Conservation (phyloP, 2,797 vertebrate species). For the Nothura maculosa region DNA sequence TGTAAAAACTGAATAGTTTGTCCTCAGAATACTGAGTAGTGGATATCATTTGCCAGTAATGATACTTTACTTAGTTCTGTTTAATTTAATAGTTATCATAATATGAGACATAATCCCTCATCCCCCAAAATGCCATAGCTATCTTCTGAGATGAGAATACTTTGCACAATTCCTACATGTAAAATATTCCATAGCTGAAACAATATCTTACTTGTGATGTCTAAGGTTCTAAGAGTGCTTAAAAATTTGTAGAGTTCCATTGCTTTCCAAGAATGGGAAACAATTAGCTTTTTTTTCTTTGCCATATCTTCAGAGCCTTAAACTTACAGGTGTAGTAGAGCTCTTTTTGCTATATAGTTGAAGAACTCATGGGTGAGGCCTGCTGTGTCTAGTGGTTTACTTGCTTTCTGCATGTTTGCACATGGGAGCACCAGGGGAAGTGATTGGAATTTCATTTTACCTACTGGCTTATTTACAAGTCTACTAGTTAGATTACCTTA, state of each 20-base stretch:
- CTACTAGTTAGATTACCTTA: neutral
- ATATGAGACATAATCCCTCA: neutral
- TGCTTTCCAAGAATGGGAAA: neutral
- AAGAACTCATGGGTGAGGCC: neutral
- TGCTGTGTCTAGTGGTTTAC: neutral
- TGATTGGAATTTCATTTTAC: neutral
- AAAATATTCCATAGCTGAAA: neutral
- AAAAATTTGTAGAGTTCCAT: neutral
- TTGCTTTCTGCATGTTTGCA: neutral
- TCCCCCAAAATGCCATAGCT: neutral
- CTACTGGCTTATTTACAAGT: neutral
- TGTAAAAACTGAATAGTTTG: neutral
- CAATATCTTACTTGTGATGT: neutral
- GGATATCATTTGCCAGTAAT: neutral
- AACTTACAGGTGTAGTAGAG: neutral
- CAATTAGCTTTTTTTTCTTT: neutral
- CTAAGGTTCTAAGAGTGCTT: neutral
- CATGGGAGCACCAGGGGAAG: neutral
- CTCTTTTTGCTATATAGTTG: neutral
- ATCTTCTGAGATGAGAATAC: neutral
- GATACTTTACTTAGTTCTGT: neutral
- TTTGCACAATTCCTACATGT: neutral
- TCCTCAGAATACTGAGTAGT: neutral
- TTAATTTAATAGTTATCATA: neutral
- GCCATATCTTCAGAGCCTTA: neutral